A percentile compares a stretch with the other conserved stretches of the same genome.
These are phyloP conservation scores for Rhynchonycteris naso DNA, from an alignment of 2,797 vertebrate species.

Conservation along the genomic window DNA sequence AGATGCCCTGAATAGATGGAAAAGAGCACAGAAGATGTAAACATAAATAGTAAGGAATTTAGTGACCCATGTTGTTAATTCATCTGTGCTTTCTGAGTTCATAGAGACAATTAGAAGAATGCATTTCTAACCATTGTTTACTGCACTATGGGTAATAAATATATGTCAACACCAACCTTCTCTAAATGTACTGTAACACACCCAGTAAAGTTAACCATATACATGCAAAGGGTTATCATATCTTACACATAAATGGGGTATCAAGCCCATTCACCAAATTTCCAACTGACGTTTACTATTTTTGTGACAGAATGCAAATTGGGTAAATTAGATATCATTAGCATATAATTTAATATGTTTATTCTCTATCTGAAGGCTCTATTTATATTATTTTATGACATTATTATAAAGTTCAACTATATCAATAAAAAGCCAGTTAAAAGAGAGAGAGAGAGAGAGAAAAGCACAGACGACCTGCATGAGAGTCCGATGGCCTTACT, in stretches of 20 bases:
- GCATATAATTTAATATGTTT: constrained; percentile 72
- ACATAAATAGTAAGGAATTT: constrained; percentile 65
- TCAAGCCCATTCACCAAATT: constrained; percentile 48
- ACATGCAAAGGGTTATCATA: not conserved
- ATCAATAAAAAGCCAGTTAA: constrained; percentile 83
- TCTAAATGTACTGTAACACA: not conserved
- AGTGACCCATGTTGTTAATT: constrained; percentile 64
- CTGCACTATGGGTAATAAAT: not conserved
- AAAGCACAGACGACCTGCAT: too few relatives aligned
- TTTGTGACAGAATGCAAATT: constrained; percentile 27
- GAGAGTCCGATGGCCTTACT: fast-evolving
- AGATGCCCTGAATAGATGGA: not conserved
- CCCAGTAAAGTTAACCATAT: not conserved
- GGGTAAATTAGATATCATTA: constrained; percentile 49
- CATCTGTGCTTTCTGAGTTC: constrained; percentile 51
- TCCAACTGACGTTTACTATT: constrained; percentile 56
- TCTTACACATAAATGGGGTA: not conserved
- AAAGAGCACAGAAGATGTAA: not conserved
- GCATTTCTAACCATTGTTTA: constrained; percentile 23
- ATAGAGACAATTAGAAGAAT: constrained; percentile 50
- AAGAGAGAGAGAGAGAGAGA: not conserved
- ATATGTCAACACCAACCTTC: not conserved
- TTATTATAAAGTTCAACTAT: constrained; percentile 80
- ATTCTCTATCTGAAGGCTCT: constrained; percentile 63
- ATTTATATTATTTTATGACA: constrained; percentile 71